phyloP scores from a whole-genome alignment of 2,113 vertebrate genomes.

The Aleadryas rufinucha region DNA sequence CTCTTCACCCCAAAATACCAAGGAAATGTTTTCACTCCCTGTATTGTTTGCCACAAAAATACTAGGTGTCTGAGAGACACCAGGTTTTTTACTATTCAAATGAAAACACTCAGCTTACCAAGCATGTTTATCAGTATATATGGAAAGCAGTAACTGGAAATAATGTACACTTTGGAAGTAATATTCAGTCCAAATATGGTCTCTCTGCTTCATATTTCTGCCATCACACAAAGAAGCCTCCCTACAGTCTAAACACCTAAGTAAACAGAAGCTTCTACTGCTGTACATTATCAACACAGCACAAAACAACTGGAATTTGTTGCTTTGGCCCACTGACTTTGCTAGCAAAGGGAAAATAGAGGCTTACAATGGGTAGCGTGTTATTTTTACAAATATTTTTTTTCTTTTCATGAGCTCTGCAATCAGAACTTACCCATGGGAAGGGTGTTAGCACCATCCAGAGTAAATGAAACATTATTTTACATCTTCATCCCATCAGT shows the following conservation, averaged over 20 bases:
- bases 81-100: not conserved
- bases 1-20: not conserved
- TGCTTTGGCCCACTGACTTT: not conserved
- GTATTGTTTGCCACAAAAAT: not conserved
- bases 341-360: not conserved
- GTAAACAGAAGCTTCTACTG: not conserved
- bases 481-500: not conserved
- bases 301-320: not conserved
- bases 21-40: not conserved
- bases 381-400: not conserved
- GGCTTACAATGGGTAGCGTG: rapidly evolving
- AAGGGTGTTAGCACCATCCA: not conserved
- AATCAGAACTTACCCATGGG: not conserved
- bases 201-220: not conserved
- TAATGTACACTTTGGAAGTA: not conserved
- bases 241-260: not conserved
- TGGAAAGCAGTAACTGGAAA: not conserved
- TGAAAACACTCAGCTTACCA: not conserved
- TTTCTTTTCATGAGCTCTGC: not conserved
- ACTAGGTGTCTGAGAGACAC: not conserved
- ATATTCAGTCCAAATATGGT: not conserved
- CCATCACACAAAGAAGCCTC: not conserved
- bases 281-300: not conserved
- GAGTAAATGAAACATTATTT: not conserved
- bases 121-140: not conserved